phyloP scores from a whole-genome alignment of 2,888 invertebrate species.

The Andrena marginata region DNA sequence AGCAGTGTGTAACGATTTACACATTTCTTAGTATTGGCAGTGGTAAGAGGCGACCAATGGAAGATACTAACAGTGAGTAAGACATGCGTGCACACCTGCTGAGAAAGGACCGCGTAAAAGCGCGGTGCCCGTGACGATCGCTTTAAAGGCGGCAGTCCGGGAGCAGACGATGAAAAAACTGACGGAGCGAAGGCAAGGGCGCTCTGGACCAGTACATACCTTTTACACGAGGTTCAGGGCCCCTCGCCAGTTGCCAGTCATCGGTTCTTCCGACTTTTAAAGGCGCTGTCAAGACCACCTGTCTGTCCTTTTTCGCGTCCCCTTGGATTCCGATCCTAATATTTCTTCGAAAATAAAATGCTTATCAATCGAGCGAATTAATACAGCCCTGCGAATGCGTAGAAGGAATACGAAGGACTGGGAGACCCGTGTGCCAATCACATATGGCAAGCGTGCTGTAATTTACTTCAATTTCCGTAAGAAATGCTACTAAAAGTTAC shows the following conservation, averaged over 20 bases:
- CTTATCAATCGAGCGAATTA: not conserved
- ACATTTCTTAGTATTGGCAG: constrained; percentile 1
- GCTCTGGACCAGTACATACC: constrained; percentile 76
- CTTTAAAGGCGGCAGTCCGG: constrained; percentile 73
- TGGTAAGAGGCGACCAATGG: constrained; percentile 20
- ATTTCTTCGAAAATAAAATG: not conserved
- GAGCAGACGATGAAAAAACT: constrained; percentile 82
- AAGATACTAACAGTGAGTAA: constrained; percentile 39
- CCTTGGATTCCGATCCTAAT: not conserved
- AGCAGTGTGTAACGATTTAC: not conserved
- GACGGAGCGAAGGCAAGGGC: constrained; percentile 76
- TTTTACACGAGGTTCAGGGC: constrained; percentile 74
- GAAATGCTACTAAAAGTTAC: constrained; percentile 63
- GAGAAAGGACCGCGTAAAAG: constrained; percentile 71
- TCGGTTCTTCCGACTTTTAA: constrained; percentile 71
- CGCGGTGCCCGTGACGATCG: constrained; percentile 76
- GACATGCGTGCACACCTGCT: constrained; percentile 68
- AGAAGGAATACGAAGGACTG: constrained; percentile 14
- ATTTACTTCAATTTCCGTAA: constrained; percentile 70
- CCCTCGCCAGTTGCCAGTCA: constrained; percentile 74
- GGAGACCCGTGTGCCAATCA: not conserved
- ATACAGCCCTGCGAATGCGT: not conserved
- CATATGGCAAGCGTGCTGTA: constrained; percentile 52
- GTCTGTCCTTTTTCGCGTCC: constrained; percentile 14
- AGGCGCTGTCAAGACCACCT: constrained; percentile 67